Evolutionary conservation across 2,888 invertebrate genomes (phyloP), one percentile per base, ranked within the genome.

Genomic region (Marasmarcha lunaedactyla): DNA sequence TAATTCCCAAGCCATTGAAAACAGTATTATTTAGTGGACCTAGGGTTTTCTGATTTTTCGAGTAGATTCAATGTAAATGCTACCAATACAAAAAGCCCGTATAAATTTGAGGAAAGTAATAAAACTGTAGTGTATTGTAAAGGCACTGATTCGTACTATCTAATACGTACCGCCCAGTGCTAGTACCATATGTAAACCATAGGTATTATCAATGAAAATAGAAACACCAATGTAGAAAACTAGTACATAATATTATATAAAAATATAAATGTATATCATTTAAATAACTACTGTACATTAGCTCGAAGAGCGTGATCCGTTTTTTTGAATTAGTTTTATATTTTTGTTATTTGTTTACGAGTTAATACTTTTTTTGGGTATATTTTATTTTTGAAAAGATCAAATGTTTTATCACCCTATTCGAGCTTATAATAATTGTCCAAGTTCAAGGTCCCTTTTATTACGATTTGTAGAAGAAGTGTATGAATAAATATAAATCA

Each of bases 1-100:
- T 71, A 77, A 66, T 71, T 78, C 81, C 78, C 78, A 81, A 78
- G 81, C 83, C 81, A 83, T 83, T 79, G 77, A 78, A 69, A 79
- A 77, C 83, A 83, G 83, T 83, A 83, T 83, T 83, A 83, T 76
- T 79, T 81, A 81, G 79, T 73, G 54, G 67, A 73, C 71, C 64
- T 79, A 77, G 78, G 71, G 74, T 20, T 20, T 20, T 20, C 11
- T 64, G 61, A 64, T 76, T 76, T 69, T 68, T 69, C 59, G 51
- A 60, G 63, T 78, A 77, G 76, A 57, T 50, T 71, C 69, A 64
- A 69, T 58, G 65, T 63, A 55, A 57, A 67, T 67, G 63, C 65
- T 76, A 78, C 78, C 77, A 72, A 68, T 63, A 59, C 62, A 57
- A 55, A 63, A 60, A 50, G 56, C 69, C 63, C 63, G 59, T 63